phyloP scores from a whole-genome alignment of 2,113 vertebrate species.

The Onychorhynchus coronatus region DNA sequence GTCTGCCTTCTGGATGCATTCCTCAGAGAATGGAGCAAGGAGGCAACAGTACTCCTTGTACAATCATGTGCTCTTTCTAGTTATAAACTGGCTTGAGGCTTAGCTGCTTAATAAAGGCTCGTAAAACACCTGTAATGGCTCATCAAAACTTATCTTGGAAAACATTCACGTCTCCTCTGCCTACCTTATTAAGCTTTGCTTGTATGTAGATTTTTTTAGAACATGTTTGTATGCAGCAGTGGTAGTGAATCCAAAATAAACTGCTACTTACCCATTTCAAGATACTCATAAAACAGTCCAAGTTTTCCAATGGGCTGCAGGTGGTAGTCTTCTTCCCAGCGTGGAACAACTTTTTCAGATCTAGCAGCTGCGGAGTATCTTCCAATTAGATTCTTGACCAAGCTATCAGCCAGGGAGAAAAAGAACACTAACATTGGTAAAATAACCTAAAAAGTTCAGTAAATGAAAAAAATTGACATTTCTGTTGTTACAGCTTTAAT shows the following conservation, averaged over 20 bases:
- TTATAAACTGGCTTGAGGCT: not conserved
- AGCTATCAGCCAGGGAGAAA: conserved; percentile 72
- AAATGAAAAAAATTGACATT: not conserved
- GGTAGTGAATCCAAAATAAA: not conserved
- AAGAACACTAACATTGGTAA: conserved; percentile 5
- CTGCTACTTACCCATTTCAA: conserved; percentile 89
- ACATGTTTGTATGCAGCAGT: not conserved
- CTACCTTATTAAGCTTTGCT: not conserved
- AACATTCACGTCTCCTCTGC: not conserved
- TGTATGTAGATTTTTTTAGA: not conserved
- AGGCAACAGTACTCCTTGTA: not conserved
- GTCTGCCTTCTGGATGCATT: not conserved
- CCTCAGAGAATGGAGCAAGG: not conserved
- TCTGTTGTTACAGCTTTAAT: not conserved
- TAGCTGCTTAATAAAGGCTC: not conserved
- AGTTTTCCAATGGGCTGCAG: conserved; percentile 83
- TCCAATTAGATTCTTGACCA: conserved; percentile 88
- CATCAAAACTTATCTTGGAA: not conserved
- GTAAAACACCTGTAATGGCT: not conserved
- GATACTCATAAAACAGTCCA: conserved; percentile 92
- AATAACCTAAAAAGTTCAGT: not conserved
- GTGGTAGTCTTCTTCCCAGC: conserved; percentile 92
- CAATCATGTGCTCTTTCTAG: not conserved
- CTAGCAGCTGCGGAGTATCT: conserved; percentile 66
- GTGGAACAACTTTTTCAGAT: conserved; percentile 77